A percentile compares a stretch with the other conserved stretches of the same genome.
Conservation (phyloP, 2,797 vertebrate species). For the Mico argentatus region DNA sequence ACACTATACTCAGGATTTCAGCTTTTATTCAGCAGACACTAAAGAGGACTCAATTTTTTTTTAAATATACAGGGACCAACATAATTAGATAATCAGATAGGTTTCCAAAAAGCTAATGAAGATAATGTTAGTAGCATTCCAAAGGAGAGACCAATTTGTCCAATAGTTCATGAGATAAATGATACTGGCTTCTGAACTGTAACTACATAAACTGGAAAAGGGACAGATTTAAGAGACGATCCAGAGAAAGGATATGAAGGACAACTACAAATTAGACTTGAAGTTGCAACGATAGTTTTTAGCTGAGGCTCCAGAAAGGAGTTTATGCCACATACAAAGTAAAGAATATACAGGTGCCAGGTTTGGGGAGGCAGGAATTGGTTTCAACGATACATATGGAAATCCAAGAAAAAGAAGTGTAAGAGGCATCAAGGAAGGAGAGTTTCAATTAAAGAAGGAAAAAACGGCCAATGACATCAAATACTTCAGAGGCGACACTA, state of each 20-base stretch:
- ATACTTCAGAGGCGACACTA: not conserved
- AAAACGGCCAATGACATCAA: not conserved
- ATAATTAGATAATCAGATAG: not conserved
- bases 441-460: not conserved
- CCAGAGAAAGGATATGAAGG: not conserved
- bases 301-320: conserved; percentile 14
- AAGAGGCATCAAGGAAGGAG: not conserved
- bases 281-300: not conserved
- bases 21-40: not conserved
- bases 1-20: not conserved
- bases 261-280: not conserved
- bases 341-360: not conserved
- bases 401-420: not conserved
- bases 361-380: not conserved
- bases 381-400: conserved; percentile 16
- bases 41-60: not conserved
- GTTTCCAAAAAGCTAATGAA: conserved; percentile 5
- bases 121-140: not conserved
- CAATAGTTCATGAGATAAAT: conserved; percentile 15
- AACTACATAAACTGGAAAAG: not conserved
- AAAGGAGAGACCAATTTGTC: not conserved
- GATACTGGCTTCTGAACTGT: not conserved
- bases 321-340: not conserved
- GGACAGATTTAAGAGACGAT: not conserved
- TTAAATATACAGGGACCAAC: not conserved